Percentiles rank a stretch among this genome's conserved stretches.
phyloP scores from a whole-genome alignment of 2,113 vertebrate genomes.

The Elephas maximus region DNA sequence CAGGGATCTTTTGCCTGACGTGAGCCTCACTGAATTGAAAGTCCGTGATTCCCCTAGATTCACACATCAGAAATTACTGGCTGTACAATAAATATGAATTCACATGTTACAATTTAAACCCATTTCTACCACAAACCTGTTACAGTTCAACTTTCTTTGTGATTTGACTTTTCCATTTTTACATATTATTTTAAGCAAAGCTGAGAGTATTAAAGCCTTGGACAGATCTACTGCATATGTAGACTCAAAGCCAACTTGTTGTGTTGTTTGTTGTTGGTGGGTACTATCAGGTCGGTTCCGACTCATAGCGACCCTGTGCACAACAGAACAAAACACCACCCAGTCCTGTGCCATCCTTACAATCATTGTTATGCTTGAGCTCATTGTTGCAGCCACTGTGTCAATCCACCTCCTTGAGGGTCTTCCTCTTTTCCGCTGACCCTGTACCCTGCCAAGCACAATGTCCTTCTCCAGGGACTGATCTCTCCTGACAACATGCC shows the following conservation, averaged over 20 bases:
- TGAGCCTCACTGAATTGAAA: neutral
- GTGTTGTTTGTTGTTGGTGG: too few relatives aligned
- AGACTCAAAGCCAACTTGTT: constrained; percentile 8
- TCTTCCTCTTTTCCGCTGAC: too few relatives aligned
- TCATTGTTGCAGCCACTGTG: too few relatives aligned
- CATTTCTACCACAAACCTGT: constrained; percentile 2
- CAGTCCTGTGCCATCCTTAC: too few relatives aligned
- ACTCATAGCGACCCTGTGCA: too few relatives aligned
- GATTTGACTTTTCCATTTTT: constrained; percentile 3
- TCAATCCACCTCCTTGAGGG: too few relatives aligned
- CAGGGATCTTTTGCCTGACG: neutral
- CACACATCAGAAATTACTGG: constrained; percentile 10
- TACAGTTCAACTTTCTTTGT: constrained; percentile 8
- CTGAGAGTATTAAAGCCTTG: neutral
- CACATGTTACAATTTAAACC: neutral
- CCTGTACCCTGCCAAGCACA: too few relatives aligned
- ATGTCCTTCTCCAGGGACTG: too few relatives aligned
- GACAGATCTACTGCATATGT: constrained; percentile 10
- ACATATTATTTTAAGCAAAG: constrained; percentile 48
- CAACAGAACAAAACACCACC: too few relatives aligned
- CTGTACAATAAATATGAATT: constrained; percentile 13
- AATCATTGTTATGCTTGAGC: too few relatives aligned
- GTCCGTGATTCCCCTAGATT: neutral
- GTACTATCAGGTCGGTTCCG: too few relatives aligned
- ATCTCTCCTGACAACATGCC: too few relatives aligned